Evolutionary conservation across 2,113 vertebrate species (phyloP), one percentile per base, ranked within the genome.

Genomic region (Chloroceryle aenea): DNA sequence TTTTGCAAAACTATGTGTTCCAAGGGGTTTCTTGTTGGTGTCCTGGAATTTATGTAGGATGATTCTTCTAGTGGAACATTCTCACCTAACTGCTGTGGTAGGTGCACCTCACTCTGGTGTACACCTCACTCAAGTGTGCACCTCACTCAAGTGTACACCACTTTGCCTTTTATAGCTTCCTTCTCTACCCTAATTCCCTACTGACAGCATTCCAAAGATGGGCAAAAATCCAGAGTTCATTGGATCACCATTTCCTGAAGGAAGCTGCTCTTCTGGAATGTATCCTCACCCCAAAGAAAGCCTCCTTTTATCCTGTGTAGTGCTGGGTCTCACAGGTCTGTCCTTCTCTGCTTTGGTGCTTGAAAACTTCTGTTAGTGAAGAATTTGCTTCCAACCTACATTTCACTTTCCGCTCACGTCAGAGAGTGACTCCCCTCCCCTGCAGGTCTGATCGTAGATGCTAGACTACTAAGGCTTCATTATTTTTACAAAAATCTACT

Each of bases 401-500:
- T 94, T 97, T 94, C 22, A 42, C n/a, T 93, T 96, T 78, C 90
- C 0, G 9, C 69, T 96, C 96, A 95, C 8, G 8, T 90, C 93
- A 84, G 74, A 77, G 75, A 45, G 52, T 43, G 73, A 50, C 74
- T 91, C 47, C 61, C 77, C 81, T 92, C 56, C 88, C 85, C 95
- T 89, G 90, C 95, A 97, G 88, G 93, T 75, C 83, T 84, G 90
- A 90, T 86, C 25, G 12, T 74, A 21, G 95, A 77, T 68, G 85
- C 95, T 81, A 27, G 43, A 68, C 90, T 92, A 88, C 95, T 94
- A 95, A 94, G 93, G 40, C 88, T 96, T 97, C 96, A 92, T 96
- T 96, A 97, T 89, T 97, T 97, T 97, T 95, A 96, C 93, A 96
- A 92, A 97, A 94, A 96, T 94, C 92, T 71, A 94, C 96, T 96